Evolutionary conservation across 2,888 invertebrate species (phyloP).

Genomic region (Anthrax anthrax): DNA sequence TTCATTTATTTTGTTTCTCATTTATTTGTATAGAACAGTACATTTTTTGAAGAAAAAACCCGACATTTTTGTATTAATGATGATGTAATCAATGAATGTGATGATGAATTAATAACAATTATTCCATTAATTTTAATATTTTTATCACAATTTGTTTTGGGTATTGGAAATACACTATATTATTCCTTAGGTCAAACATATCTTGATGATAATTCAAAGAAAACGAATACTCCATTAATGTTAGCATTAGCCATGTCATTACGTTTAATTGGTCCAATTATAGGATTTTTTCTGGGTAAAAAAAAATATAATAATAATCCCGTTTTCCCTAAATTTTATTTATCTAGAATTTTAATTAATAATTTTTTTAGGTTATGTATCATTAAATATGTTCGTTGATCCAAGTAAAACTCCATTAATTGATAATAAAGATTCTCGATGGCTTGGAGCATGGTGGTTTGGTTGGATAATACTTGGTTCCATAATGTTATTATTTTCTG

Average conservation of each 20-base stretch:
- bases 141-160: slow-evolving; percentile 51
- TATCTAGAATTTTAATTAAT: too few species aligned
- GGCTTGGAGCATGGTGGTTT: slow-evolving; percentile 67
- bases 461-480: slow-evolving; percentile 42
- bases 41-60: background rate
- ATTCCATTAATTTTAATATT: slow-evolving; percentile 46
- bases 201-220: slow-evolving; percentile 52
- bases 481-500: slow-evolving; percentile 43
- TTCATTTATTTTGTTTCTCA: too few species aligned
- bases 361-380: slow-evolving; percentile 23
- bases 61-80: background rate
- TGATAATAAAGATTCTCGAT: slow-evolving; percentile 45
- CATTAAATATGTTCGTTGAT: slow-evolving; percentile 44
- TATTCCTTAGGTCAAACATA: slow-evolving; percentile 53
- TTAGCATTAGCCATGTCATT: slow-evolving; percentile 34
- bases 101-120: background rate
- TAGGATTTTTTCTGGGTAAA: slow-evolving; percentile 44
- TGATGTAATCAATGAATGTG: background rate
- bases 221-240: slow-evolving; percentile 47
- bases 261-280: slow-evolving; percentile 37
- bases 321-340: too few species aligned
- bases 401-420: slow-evolving; percentile 45
- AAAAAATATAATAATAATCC: too few species aligned
- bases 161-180: slow-evolving; percentile 51
- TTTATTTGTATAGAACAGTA: background rate